Percentiles rank a stretch among this genome's conserved stretches.
Conservation (phyloP, 2,113 vertebrate species). For the Seriola dumerili region DNA sequence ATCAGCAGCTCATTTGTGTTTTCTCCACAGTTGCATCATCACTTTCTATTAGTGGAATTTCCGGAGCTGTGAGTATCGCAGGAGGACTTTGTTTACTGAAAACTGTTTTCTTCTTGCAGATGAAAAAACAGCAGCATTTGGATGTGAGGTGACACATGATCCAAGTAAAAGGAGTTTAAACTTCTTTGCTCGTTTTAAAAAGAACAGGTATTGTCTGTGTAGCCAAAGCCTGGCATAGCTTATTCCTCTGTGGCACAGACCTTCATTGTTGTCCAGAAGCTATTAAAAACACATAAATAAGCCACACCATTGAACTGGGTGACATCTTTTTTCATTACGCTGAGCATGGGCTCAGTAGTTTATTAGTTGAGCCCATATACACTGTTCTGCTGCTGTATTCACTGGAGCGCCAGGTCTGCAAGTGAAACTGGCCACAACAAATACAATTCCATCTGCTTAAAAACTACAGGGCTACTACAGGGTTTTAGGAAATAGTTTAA, state of each 20-base stretch:
- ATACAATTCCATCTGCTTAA: neutral
- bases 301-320: too few relatives aligned
- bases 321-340: too few relatives aligned
- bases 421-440: neutral
- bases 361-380: neutral
- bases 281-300: too few relatives aligned
- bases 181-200: too few relatives aligned
- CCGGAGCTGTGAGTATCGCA: constrained; percentile 11
- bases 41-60: constrained; percentile 27
- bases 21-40: neutral
- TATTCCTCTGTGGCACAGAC: too few relatives aligned
- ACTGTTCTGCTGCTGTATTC: neutral
- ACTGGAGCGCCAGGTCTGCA: neutral
- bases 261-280: too few relatives aligned
- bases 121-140: neutral
- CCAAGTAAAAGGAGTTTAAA: too few relatives aligned
- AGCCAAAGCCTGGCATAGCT: too few relatives aligned
- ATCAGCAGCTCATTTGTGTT: constrained; percentile 20
- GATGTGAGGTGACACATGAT: too few relatives aligned
- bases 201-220: too few relatives aligned
- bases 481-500: too few relatives aligned
- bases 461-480: too few relatives aligned
- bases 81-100: constrained; percentile 1
- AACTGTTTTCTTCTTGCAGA: constrained; percentile 5
- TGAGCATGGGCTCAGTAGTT: neutral